Base-by-base conservation (phyloP, 2,113 vertebrate genomes). In the Mormoops blainvillei region DNA sequence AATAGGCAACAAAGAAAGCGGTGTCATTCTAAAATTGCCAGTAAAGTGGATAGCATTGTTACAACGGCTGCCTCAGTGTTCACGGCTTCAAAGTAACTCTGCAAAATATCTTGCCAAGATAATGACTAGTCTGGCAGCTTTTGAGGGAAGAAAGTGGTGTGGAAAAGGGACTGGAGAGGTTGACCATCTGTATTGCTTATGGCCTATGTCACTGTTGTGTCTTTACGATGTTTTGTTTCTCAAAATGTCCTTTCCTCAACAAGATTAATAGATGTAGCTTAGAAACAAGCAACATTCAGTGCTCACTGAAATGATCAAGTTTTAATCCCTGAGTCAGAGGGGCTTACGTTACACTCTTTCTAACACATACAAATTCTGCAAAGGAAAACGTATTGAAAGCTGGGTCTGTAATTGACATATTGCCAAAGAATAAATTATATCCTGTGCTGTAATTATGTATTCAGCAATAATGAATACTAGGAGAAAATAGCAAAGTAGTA, bases 361-460 rank as follows among this genome's bases (percentile, higher is more conserved):
- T 14, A 78, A 83, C 50, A 94, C 9, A 73, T 33, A 77, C 3
- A n/a, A 65, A 92, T 91, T 91, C 54, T 63, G 38, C 58, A 78
- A 97, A 94, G 48, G 22, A 61, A 96, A 91, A 90, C 50, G 11
- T 10, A 87, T 90, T 82, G 73, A 96, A 97, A 92, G 86, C 88
- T 94, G 58, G 86, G 33, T 63, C 67, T 97, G 77, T 80, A 92
- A 94, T 6, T 94, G 85, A 94, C 82, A 83, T 90, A 84, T 84
- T 96, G 94, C 78, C 91, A 97, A 94, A 94, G 83, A 95, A 93
- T 92, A 95, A 96, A 96, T 97, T 97, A 96, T 70, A 91, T 95
- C 86, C 68, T 89, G 68, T 71, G 74, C 80, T 96, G 10, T 96
- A 82, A 95, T 96, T 94, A 86, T 71, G 89, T 89, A 96, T 91